Evolutionary conservation across 2,113 vertebrate genomes (phyloP).

Genomic region (Syngnathoides biaculeatus): DNA sequence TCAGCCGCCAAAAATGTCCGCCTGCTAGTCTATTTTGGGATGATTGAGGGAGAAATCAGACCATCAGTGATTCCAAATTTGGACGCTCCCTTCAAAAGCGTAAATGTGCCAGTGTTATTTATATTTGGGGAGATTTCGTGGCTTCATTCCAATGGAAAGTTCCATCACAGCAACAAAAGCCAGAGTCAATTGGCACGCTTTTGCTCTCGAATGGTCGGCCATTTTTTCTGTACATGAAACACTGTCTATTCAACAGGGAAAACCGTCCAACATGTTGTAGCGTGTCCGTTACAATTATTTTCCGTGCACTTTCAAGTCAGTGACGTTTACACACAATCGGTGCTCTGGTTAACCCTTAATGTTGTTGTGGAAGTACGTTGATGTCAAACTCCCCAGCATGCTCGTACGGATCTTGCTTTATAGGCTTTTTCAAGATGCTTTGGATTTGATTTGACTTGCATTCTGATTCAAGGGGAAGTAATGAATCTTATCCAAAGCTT

Average conservation of each 20-base stretch:
- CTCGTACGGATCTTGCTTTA: no score
- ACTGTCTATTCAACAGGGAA: not conserved
- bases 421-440: not conserved
- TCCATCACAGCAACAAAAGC: not conserved
- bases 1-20: not conserved
- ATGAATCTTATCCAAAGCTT: no score
- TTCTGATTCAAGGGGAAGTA: not conserved
- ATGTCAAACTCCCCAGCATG: no score
- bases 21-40: not conserved
- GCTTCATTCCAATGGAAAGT: conserved; percentile 4
- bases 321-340: not conserved
- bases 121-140: not conserved
- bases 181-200: not conserved
- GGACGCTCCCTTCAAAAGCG: not conserved
- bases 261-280: not conserved
- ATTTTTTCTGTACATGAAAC: not conserved
- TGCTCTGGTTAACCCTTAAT: not conserved
- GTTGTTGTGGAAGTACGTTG: not conserved
- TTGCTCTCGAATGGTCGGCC: not conserved
- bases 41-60: not conserved
- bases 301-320: not conserved
- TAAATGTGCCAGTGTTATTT: not conserved
- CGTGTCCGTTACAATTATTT: no score
- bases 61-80: not conserved
- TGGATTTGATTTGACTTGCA: not conserved